Conservation (phyloP, 2,113 vertebrate genomes). For the Aptenodytes forsteri region DNA sequence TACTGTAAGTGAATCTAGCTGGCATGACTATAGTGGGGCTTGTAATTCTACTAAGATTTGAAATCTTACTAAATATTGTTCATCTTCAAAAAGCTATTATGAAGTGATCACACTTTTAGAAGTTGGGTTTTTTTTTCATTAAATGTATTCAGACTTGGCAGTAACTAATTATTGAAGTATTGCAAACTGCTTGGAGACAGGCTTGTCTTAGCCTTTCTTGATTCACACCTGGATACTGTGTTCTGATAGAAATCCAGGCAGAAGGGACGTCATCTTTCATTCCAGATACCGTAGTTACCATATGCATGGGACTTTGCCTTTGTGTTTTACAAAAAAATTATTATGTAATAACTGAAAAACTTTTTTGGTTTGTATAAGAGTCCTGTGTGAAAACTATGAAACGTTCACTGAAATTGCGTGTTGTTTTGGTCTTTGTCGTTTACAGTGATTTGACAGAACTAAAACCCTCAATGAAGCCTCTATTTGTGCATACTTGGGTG, state of each 20-base stretch:
- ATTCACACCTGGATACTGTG: not conserved
- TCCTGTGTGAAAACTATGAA: not conserved
- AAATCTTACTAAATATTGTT: not conserved
- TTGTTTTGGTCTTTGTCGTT: not conserved
- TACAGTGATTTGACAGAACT: not conserved
- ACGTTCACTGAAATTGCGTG: not conserved
- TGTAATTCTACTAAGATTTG: not conserved
- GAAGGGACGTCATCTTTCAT: not conserved
- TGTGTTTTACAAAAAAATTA: not conserved
- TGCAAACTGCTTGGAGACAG: not conserved
- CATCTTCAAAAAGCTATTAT: not conserved
- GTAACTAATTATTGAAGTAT: not conserved
- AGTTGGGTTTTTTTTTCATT: not conserved
- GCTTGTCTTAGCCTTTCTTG: not conserved
- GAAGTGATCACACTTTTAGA: not conserved
- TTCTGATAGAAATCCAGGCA: not conserved
- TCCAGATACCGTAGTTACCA: not conserved
- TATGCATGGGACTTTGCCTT: not conserved
- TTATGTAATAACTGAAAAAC: not conserved
- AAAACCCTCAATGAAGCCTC: not conserved
- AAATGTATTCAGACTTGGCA: not conserved
- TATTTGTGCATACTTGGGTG: not conserved
- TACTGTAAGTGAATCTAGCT: not conserved
- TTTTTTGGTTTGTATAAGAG: accelerated
- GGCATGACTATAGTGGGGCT: not conserved